These are phyloP conservation scores for Tiliqua scincoides DNA, from an alignment of 2,113 vertebrate genomes.

Conservation along the genomic window DNA sequence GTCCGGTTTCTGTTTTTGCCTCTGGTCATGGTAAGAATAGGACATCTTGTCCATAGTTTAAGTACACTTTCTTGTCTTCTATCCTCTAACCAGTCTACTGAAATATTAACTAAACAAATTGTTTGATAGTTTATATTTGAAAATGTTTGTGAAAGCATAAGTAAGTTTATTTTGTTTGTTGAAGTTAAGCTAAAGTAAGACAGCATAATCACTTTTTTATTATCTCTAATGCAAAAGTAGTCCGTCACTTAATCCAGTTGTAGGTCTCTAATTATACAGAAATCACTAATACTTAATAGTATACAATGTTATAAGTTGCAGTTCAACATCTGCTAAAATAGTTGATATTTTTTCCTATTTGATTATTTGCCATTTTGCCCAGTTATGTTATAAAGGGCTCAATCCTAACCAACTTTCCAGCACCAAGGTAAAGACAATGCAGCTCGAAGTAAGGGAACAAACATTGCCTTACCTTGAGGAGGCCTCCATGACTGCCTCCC, in stretches of 20 bases:
- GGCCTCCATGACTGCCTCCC: no score
- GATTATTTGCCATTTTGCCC: conserved; percentile 17
- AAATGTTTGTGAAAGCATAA: neutral
- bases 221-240: neutral
- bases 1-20: conserved; percentile 66
- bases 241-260: conserved; percentile 28
- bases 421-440: no score
- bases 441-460: no score
- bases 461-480: no score
- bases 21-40: conserved; percentile 77
- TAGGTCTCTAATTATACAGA: neutral
- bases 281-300: conserved; percentile 24
- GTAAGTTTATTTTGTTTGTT: neutral
- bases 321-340: conserved; percentile 7
- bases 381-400: neutral
- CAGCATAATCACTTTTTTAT: conserved; percentile 17
- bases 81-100: conserved; percentile 33
- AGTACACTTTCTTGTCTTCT: conserved; percentile 56
- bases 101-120: conserved; percentile 1
- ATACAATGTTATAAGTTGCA: conserved; percentile 7
- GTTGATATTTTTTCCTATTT: conserved; percentile 12
- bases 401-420: no score
- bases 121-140: conserved; percentile 35
- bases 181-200: neutral
- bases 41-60: conserved; percentile 62